Conservation (phyloP, 2,888 invertebrate genomes). For the Deilephila elpenor region DNA sequence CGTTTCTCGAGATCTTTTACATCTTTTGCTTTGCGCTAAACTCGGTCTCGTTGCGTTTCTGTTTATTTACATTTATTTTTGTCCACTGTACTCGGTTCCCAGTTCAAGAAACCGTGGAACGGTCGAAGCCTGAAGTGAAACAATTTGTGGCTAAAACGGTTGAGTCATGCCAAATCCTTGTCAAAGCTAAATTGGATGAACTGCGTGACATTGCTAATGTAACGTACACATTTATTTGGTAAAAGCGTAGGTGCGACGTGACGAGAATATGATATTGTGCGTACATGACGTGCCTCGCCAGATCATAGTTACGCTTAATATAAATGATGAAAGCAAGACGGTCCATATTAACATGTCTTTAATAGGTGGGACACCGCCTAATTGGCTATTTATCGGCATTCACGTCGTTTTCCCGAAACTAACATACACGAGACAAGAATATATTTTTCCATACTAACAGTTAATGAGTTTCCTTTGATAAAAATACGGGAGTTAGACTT, state of each 20-base stretch:
- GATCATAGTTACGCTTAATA: conserved; percentile 55
- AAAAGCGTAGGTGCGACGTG: conserved; percentile 71
- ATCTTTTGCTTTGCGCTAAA: conserved; percentile 28
- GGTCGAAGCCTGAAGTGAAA: conserved; percentile 38
- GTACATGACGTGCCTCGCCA: conserved; percentile 63
- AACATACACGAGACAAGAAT: background rate
- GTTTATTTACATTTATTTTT: conserved; percentile 26
- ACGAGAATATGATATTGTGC: conserved; percentile 77
- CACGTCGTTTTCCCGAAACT: background rate
- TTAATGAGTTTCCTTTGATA: background rate
- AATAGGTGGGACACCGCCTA: conserved; percentile 2
- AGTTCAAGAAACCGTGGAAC: background rate
- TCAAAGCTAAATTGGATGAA: conserved; percentile 72
- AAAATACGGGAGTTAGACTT: background rate
- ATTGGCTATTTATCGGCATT: background rate
- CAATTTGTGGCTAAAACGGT: conserved; percentile 56
- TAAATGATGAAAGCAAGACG: conserved; percentile 15
- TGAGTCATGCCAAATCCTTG: conserved; percentile 62
- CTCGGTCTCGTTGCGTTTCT: conserved; percentile 25
- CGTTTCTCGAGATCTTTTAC: conserved; percentile 26
- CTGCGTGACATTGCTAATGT: conserved; percentile 69
- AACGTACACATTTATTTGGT: conserved; percentile 74
- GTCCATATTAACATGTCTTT: conserved; percentile 59
- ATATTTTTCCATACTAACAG: background rate
- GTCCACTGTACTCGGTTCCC: background rate